These are phyloP conservation scores for Clytia hemisphaerica DNA, from an alignment of 30 jellyfish, hydroid and myxozoan species.

Conservation along the genomic window DNA sequence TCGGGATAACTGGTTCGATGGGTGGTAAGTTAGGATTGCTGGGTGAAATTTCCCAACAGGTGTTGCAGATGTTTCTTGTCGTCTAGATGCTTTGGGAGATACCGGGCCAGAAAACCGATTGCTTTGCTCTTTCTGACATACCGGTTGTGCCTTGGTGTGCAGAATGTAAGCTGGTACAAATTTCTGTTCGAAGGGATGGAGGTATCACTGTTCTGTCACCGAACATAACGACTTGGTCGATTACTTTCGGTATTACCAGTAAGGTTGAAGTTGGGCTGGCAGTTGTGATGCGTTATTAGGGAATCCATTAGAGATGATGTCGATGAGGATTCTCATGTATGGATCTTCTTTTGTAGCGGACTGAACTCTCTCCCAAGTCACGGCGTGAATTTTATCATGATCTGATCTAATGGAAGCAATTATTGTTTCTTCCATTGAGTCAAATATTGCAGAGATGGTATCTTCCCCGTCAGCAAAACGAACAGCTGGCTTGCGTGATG, in stretches of 20 bases:
- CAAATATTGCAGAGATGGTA: background rate
- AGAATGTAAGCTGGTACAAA: background rate
- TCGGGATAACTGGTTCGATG: background rate
- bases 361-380: slow-evolving; percentile 19
- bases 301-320: background rate
- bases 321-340: background rate
- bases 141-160: slow-evolving; percentile 23
- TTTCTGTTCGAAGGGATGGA: slow-evolving; percentile 1
- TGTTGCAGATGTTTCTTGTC: background rate
- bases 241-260: background rate
- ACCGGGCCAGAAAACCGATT: slow-evolving; percentile 23
- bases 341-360: background rate
- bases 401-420: slow-evolving; percentile 17
- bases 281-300: background rate
- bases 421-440: slow-evolving; percentile 4
- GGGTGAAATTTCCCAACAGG: background rate
- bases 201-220: slow-evolving; percentile 18
- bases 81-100: background rate
- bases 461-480: background rate
- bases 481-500: slow-evolving; percentile 23
- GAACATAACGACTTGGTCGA: background rate
- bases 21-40: background rate
- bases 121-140: slow-evolving; percentile 7
- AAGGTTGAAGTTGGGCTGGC: background rate
- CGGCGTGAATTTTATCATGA: slow-evolving; percentile 8